Evolutionary conservation across 1,140 invertebrate species (phyloP).

Genomic region (Scaptomyza montana): DNA sequence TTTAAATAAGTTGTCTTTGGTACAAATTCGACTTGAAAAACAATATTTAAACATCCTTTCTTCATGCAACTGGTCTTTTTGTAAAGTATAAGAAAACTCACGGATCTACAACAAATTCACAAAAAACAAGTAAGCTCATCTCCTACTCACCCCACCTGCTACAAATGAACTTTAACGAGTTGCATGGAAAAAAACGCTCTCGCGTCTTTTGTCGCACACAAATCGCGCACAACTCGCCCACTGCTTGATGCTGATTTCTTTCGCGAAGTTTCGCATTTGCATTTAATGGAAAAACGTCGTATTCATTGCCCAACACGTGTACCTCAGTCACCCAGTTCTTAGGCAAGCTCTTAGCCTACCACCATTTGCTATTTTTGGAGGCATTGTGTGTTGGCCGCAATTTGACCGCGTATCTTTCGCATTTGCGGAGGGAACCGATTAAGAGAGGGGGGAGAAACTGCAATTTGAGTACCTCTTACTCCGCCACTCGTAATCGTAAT

Average conservation of each 20-base stretch:
- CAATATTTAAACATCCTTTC: too few relatives aligned
- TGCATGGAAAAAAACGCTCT: slow-evolving; percentile 14
- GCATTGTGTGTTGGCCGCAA: slow-evolving; percentile 45
- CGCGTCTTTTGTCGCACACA: slow-evolving; percentile 22
- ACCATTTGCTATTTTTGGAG: slow-evolving; percentile 30
- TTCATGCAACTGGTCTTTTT: too few relatives aligned
- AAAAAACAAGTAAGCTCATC: not conserved
- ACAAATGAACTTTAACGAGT: not conserved
- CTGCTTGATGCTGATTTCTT: not conserved
- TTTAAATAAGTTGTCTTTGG: too few relatives aligned
- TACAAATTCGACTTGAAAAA: too few relatives aligned
- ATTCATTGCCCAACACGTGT: slow-evolving; percentile 20
- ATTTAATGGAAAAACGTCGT: slow-evolving; percentile 40
- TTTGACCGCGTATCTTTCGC: slow-evolving; percentile 26
- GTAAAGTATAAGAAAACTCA: too few relatives aligned
- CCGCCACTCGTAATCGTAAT: slow-evolving; percentile 17
- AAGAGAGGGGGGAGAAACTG: slow-evolving; percentile 5
- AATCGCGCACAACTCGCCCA: slow-evolving; percentile 34
- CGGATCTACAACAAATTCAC: too few relatives aligned
- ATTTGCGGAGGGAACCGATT: not conserved
- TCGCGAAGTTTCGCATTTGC: slow-evolving; percentile 26
- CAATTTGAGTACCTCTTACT: slow-evolving; percentile 20
- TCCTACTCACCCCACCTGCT: not conserved
- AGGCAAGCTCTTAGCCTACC: slow-evolving; percentile 8
- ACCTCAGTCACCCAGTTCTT: not conserved